Evolutionary conservation across 2,113 vertebrate genomes (phyloP), one percentile per base, ranked within the genome.

Genomic region (Siniperca knerii): DNA sequence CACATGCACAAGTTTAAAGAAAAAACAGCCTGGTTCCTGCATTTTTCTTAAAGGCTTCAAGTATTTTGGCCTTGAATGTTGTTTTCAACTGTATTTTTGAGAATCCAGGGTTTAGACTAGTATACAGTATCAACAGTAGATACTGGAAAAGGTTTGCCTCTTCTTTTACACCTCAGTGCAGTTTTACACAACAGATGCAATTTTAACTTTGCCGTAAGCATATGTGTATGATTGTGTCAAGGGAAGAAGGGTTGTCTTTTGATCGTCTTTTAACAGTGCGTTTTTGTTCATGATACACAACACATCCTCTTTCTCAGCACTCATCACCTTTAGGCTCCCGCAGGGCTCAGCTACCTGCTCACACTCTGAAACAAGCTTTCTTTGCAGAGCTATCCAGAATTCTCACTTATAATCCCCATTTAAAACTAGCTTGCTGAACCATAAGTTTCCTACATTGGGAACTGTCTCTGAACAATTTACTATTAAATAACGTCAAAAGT

Each of bases 161-260:
- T 15, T 21, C 12, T 44, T 61, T 66, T 13, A 15, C 11, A 75
- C 55, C 18, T 48, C 35, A 44, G 52, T 68, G 58, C 35, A 48
- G 66, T 65, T 6, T 72, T 77, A 72, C 68, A 60, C 50, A 77
- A 29, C 58, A 75, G 21, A 70, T 79, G 57, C 62, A 70, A 70
- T 65, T 70, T 69, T 55, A 87, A 87, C 62, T 79, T 21, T 61
- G 55, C 85, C 61, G 44, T 54, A 16, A 66, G 75, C 64, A 2
- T 71, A 29, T 65, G 52, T 67, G 68, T 60, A 46, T n/a, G 52
- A 13, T 54, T 58, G 76, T 11, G 18, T 37, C 46, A 48, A 29
- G 29, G 50, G 55, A 50, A 6, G 10, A 16, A 40, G 21, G 33
- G 50, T 66, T 69, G 57, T 60, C 58, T 76, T 42, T 42, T 64